Percentiles rank a stretch among this genome's conserved stretches.
Conservation (phyloP, 1,140 invertebrate species). For the Pantala flavescens region DNA sequence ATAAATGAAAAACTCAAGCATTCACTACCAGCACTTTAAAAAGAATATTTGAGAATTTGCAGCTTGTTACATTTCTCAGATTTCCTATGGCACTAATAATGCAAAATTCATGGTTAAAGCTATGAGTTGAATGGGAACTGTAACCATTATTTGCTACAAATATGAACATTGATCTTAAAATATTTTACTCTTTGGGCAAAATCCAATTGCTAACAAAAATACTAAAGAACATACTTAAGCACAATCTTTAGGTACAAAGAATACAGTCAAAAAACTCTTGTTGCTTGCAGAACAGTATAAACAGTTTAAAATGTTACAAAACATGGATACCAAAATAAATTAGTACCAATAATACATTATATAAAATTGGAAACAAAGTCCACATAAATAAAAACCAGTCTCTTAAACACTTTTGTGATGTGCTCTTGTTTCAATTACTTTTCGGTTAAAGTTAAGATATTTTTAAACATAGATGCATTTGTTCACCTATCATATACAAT, state of each 20-base stretch:
- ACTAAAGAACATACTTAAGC: conserved; percentile 8
- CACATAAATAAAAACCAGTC: conserved; percentile 10
- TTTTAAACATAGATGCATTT: not conserved
- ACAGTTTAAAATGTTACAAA: not conserved
- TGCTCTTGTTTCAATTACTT: not conserved
- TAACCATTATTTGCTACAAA: not conserved
- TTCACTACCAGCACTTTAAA: too few relatives aligned
- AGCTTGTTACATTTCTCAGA: too few relatives aligned
- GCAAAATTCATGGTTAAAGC: not conserved
- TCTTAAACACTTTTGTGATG: not conserved
- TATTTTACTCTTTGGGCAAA: conserved; percentile 7
- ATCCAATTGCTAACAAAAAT: not conserved
- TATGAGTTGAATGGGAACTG: not conserved
- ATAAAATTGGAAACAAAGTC: not conserved
- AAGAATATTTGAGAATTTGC: too few relatives aligned
- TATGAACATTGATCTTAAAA: not conserved
- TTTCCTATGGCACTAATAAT: not conserved
- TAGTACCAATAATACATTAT: conserved; percentile 10
- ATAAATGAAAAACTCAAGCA: too few relatives aligned
- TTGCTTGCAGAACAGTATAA: conserved; percentile 1
- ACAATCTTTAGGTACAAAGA: conserved; percentile 7
- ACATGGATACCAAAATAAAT: conserved; percentile 10
- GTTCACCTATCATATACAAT: not conserved
- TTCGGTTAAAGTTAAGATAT: not conserved
- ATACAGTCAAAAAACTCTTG: not conserved